Percentiles rank a stretch among this genome's conserved stretches.
These are phyloP conservation scores for Psilopsiagon aurifrons DNA, from an alignment of 2,113 vertebrate species.

Conservation along the genomic window DNA sequence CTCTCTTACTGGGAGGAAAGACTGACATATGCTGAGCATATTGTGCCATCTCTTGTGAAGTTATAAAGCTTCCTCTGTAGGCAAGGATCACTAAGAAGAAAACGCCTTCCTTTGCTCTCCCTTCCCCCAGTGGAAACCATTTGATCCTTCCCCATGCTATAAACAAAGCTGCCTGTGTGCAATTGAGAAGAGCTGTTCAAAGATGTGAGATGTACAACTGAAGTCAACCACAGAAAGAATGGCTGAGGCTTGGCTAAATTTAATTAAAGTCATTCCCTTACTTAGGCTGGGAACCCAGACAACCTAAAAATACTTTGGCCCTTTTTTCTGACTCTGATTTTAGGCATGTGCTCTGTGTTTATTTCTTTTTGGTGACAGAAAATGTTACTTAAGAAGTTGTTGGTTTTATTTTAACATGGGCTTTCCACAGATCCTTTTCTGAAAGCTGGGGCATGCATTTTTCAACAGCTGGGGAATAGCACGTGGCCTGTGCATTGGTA, in stretches of 20 bases:
- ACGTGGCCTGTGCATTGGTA: neutral
- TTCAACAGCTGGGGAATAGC: constrained; percentile 1
- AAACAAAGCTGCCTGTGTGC: constrained; percentile 51
- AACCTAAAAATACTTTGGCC: constrained; percentile 30
- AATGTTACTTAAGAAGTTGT: neutral
- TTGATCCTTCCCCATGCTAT: neutral
- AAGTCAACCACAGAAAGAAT: constrained; percentile 20
- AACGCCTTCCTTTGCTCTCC: neutral
- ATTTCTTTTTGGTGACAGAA: constrained; percentile 14
- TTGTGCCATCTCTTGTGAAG: neutral
- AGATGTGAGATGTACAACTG: constrained; percentile 18
- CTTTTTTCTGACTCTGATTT: constrained; percentile 21
- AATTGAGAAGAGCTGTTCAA: constrained; percentile 24
- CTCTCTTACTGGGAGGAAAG: constrained; percentile 6
- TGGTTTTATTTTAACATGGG: neutral
- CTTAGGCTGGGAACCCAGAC: constrained; percentile 22
- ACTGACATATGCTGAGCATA: constrained; percentile 45
- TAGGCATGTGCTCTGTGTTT: neutral
- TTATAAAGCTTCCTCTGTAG: constrained; percentile 24
- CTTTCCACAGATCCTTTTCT: neutral
- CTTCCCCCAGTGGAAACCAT: constrained; percentile 12
- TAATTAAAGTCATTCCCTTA: constrained; percentile 38
- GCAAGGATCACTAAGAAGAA: neutral
- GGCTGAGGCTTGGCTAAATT: neutral
- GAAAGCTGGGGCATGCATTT: neutral